A percentile compares a stretch with the other conserved stretches of the same genome.
These are phyloP conservation scores for Diploptera punctata DNA, from an alignment of 2,888 invertebrate genomes.

Conservation along the genomic window DNA sequence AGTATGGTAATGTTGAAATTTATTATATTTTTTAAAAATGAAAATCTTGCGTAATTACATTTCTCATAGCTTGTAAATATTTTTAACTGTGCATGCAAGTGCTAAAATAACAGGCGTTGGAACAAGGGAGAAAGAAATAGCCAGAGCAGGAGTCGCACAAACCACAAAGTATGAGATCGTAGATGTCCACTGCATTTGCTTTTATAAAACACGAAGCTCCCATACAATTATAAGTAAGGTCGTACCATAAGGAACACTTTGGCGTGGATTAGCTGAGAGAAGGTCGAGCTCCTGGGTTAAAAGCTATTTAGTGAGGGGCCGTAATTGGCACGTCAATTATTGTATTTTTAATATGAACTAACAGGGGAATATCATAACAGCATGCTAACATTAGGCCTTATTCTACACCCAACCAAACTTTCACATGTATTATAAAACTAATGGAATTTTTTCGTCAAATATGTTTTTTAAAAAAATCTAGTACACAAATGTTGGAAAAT, in stretches of 20 bases:
- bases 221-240: slow-evolving; percentile 31
- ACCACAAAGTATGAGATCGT: slow-evolving; percentile 27
- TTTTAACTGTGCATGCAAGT: too few species aligned
- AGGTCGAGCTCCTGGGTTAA: slow-evolving; percentile 9
- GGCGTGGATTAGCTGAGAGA: slow-evolving; percentile 16
- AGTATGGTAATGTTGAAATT: too few species aligned
- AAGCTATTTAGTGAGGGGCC: slow-evolving; percentile 16
- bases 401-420: neutral
- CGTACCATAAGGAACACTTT: slow-evolving; percentile 28
- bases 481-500: slow-evolving; percentile 17
- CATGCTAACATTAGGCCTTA: slow-evolving; percentile 14
- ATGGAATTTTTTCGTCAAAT: slow-evolving; percentile 24
- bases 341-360: slow-evolving; percentile 30
- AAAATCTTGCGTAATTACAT: too few species aligned
- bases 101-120: too few species aligned
- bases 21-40: too few species aligned
- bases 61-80: too few species aligned
- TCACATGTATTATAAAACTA: slow-evolving; percentile 18
- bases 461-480: neutral
- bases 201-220: slow-evolving; percentile 27
- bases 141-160: slow-evolving; percentile 11
- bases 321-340: slow-evolving; percentile 31
- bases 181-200: slow-evolving; percentile 23
- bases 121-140: slow-evolving; percentile 17
- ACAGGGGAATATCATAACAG: slow-evolving; percentile 26